Evolutionary conservation across 2,113 vertebrate species (phyloP), one percentile per base, ranked within the genome.

Genomic region (Cyanoderma ruficeps): DNA sequence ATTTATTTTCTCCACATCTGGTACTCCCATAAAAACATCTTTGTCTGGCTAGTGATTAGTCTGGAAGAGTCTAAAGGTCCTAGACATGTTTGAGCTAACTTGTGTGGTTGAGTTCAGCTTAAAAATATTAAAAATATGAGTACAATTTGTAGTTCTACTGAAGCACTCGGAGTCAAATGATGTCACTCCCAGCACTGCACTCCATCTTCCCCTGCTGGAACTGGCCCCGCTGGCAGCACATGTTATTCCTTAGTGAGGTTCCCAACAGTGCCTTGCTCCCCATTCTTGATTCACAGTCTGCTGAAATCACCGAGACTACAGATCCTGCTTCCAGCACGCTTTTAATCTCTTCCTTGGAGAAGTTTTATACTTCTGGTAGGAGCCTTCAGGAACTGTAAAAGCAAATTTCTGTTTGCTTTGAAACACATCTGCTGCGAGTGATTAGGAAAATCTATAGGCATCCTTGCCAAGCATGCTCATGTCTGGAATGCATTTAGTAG

Each of bases 1-100:
- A 63, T 91, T 89, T 89, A 61, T 89, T 94, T 91, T 91, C 72
- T 87, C 77, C 92, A 89, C 90, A 82, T 96, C 96, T 95, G 91
- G 39, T 87, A 67, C 68, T 89, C 78, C 30, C 69, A 84, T 89
- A 89, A 84, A 75, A 89, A 64, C 56, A 89, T 82, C 74, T 94
- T 87, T 84, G 87, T 93, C 77, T 75, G 68, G 77, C 72, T 14
- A 59, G 60, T 70, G 56, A 89, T 91, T 70, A 74, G 42, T 74
- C 84, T 94, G 56, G 71, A 89, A 67, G 52, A 74, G 55, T 87
- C 77, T 81, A 20, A 91, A 84, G 39, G 47, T 70, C 81, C 87
- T 92, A 87, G 87, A 94, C 56, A 20, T 85, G 75, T 92, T 95
- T 92, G 83, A 77, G 49, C 80, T 93, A 76, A 88, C 53, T 68